Percentiles rank a stretch among this genome's conserved stretches.
phyloP scores from a whole-genome alignment of 2,797 vertebrate genomes.

The Benthosema pterotum region DNA sequence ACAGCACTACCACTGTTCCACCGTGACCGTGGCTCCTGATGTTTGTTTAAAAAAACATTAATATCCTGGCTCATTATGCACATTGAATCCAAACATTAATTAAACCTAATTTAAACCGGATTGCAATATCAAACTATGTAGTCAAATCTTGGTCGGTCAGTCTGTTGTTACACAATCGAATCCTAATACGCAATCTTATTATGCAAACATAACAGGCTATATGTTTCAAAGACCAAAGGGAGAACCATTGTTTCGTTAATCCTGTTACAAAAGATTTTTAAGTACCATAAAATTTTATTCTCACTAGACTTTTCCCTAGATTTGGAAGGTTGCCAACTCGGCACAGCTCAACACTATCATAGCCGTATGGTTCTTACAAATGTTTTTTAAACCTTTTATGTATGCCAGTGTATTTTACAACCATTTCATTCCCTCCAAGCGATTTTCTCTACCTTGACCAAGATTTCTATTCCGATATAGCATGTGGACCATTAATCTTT shows the following conservation, averaged over 20 bases:
- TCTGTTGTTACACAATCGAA: constrained; percentile 17
- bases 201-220: constrained; percentile 49
- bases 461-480: constrained; percentile 66
- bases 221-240: constrained; percentile 42
- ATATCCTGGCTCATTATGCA: not conserved
- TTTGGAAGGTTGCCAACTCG: constrained; percentile 55
- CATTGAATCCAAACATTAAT: not conserved
- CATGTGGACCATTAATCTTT: constrained; percentile 60
- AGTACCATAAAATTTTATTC: constrained; percentile 75
- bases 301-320: constrained; percentile 63
- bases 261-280: constrained; percentile 70
- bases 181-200: constrained; percentile 44
- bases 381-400: constrained; percentile 72
- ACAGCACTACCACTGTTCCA: too few relatives aligned
- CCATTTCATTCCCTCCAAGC: constrained; percentile 66
- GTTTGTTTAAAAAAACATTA: not conserved
- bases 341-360: constrained; percentile 23
- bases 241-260: constrained; percentile 71
- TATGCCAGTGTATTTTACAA: constrained; percentile 59
- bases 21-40: too few relatives aligned
- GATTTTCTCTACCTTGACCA: constrained; percentile 34
- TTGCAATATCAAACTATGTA: constrained; percentile 15
- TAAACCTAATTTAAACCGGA: not conserved
- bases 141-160: not conserved
- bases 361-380: constrained; percentile 50